Conservation (phyloP, 2,888 invertebrate genomes). For the Plemyria rubiginata region DNA sequence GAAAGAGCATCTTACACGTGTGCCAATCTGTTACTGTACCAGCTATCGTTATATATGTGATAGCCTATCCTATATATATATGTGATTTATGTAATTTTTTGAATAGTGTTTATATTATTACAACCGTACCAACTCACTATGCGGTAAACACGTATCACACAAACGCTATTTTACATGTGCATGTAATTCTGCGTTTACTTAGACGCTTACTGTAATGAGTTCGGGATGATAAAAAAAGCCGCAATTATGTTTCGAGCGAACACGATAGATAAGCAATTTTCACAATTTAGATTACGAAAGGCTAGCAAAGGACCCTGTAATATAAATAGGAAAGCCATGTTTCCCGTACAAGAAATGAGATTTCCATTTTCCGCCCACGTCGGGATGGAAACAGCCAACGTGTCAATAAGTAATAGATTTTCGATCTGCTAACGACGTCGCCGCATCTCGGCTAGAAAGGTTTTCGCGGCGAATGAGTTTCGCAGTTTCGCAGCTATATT, state of each 20-base stretch:
- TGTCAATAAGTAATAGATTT: conserved; percentile 45
- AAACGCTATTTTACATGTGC: too few species aligned
- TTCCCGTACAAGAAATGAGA: conserved; percentile 38
- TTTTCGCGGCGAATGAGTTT: conserved; percentile 45
- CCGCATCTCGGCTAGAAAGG: conserved; percentile 38
- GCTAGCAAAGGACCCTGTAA: conserved; percentile 12
- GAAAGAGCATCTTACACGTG: conserved; percentile 11
- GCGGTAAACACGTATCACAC: background rate
- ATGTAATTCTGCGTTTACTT: too few species aligned
- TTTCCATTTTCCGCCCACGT: conserved; percentile 39
- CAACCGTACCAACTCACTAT: too few species aligned
- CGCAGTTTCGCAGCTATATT: conserved; percentile 52
- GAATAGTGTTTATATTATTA: background rate
- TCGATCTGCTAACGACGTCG: conserved; percentile 43
- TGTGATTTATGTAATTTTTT: background rate
- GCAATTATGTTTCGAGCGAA: background rate
- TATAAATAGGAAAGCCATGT: conserved; percentile 32
- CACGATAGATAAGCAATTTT: conserved; percentile 16
- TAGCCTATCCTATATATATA: too few species aligned
- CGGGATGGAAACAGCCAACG: conserved; percentile 37
- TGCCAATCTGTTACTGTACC: background rate
- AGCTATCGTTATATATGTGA: too few species aligned
- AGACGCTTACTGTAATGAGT: background rate
- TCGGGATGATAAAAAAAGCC: background rate
- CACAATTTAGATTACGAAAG: conserved; percentile 19